Base-by-base conservation (phyloP, 1,140 invertebrate species). In the Drosophila gunungcola region DNA sequence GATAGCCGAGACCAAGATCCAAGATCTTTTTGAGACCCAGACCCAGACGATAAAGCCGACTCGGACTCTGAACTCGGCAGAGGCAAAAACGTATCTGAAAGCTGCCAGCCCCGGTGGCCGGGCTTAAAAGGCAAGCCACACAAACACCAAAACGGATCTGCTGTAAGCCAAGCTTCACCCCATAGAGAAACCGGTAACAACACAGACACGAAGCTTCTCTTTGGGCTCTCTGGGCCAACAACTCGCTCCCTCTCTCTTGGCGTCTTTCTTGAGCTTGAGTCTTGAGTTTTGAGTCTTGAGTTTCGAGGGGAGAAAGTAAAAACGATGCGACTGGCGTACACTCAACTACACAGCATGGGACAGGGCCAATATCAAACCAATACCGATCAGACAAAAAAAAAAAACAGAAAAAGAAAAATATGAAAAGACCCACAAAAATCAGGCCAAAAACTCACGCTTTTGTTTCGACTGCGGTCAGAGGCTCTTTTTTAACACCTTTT, bases 41-140 rank as follows among this genome's bases (percentile, higher is more conserved):
- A 63, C 76, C 49, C 64, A 76, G 72, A 75, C 70, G 58, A 58
- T 56, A 69, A 63, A 62, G 25, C 67, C 63, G 64, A 73, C 72
- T 75, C 72, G 76, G 77, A 73, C 79, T 72, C 74, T 72, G 73
- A 82, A 65, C 73, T 76, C 78, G 80, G 52, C 84, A 74, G 64
- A 76, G 70, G 79, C 86, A 80, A 79, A 91, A 91, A 88, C 79
- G 83, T 91, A 88, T 91, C 88, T 91, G 88, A 91, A 91, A 91
- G 88, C 88, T 89, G 70, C 27, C 60, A 58, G 73, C 64, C 69
- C 48, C 68, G 80, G 67, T 62, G 67, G 54, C 65, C 49, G 53
- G 77, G 83, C 88, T 91, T 91, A 91, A 91, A 91, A 91, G 80
- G 84, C 84, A 83, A 76, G 76, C 60, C 79, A 83, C 80, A 67